Conservation (phyloP, 1,140 invertebrate species). For the Megalonaias nervosa region DNA sequence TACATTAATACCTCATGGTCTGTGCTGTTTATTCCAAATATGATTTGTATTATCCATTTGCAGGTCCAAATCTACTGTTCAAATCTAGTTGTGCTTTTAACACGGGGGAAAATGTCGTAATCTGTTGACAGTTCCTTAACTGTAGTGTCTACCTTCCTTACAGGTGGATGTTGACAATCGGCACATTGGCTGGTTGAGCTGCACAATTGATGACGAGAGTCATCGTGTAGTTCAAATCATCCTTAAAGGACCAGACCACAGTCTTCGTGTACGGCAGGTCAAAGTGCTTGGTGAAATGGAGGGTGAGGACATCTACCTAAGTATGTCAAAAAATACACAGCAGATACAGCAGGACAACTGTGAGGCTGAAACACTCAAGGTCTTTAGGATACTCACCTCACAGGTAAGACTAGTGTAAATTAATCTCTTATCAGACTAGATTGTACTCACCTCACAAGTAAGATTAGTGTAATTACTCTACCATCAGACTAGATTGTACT, state of each 20-base stretch:
- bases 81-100: too few species aligned
- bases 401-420: constrained; percentile 76
- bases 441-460: constrained; percentile 89
- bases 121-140: not conserved
- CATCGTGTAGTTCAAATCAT: constrained; percentile 79
- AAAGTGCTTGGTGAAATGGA: constrained; percentile 69
- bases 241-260: constrained; percentile 92
- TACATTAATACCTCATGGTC: too few species aligned
- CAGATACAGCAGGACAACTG: constrained; percentile 79
- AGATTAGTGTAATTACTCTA: constrained; percentile 15
- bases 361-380: constrained; percentile 92
- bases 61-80: too few species aligned
- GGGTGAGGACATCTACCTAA: constrained; percentile 51
- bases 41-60: too few species aligned
- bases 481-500: constrained; percentile 74
- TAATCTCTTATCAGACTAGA: too few species aligned
- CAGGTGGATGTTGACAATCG: constrained; percentile 87
- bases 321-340: constrained; percentile 59
- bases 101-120: too few species aligned
- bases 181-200: constrained; percentile 77
- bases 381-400: constrained; percentile 94
- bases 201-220: constrained; percentile 80
- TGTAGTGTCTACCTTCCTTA: constrained; percentile 50
- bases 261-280: constrained; percentile 89
- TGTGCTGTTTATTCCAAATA: too few species aligned